Base-by-base conservation (phyloP, 1,140 invertebrate species). In the Ceratosolen solmsi region DNA sequence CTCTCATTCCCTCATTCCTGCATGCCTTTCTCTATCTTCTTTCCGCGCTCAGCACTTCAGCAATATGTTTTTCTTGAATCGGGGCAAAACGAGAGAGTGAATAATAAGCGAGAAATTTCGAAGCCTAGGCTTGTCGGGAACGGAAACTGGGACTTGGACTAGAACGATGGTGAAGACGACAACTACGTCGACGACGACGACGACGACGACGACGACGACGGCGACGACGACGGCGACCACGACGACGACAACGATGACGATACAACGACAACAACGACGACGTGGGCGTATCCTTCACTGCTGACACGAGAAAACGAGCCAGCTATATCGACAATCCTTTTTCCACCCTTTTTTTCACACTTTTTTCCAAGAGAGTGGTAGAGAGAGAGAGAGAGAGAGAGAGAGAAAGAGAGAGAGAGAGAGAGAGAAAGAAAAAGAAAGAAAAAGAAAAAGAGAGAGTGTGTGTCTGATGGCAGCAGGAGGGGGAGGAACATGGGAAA, bases 91-190 rank as follows among this genome's bases (percentile, higher is more conserved):
- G 86, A 88, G 89, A 88, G 87, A 89, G 90, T 89, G 87, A 88
- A 90, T 90, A 91, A 91, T 90, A 90, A 91, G 89, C 89, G 86
- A 90, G 89, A 90, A 90, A 90, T 89, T 84, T 86, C 84, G 83
- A 84, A 83, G 86, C 85, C 41, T 56, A 38, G 49, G 22, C 25
- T 68, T 33, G 30, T 36, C 60, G 30, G 25, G 30, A 36, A 15
- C 30, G n/a, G 9, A 27, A 5, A 84, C 36, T 82, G 85, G 78
- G 83, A 83, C 84, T 83, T 82, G 84, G 80, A 83, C 82, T 41
- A 84, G 86, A 82, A 84, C 86, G 88, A 89, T 86, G 88, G 87
- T 86, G 87, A 84, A 85, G 84, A 85, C 86, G 88, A 22, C 20
- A 33, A 68, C 0, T 2, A 84, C 86, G 88, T 89, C 88, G 88